These are phyloP conservation scores for Amiota mariae DNA, from an alignment of 2,888 invertebrate genomes.

Conservation along the genomic window DNA sequence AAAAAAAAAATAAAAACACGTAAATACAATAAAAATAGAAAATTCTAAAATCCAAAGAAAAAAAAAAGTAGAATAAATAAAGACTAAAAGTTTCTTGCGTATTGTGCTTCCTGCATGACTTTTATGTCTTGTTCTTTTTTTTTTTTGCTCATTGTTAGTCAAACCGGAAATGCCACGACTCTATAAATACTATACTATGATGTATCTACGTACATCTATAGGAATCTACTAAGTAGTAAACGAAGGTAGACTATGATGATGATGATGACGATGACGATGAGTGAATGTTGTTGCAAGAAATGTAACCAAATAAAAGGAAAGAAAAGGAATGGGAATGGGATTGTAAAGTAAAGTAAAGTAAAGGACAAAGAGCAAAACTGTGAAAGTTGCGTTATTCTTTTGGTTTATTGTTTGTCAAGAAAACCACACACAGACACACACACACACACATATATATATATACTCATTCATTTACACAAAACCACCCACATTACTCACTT, in stretches of 20 bases:
- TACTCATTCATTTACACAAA: too few species aligned
- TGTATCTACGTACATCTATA: too few species aligned
- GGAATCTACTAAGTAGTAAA: too few species aligned
- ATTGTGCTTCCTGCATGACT: not conserved
- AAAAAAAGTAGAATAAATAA: too few species aligned
- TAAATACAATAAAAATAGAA: not conserved
- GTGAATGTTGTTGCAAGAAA: too few species aligned
- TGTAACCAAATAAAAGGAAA: too few species aligned
- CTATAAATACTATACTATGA: constrained; percentile 35
- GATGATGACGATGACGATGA: too few species aligned
- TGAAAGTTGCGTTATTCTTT: constrained; percentile 27
- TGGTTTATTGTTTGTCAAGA: too few species aligned
- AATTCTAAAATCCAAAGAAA: constrained; percentile 15
- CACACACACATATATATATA: too few species aligned
- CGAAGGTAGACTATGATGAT: not conserved
- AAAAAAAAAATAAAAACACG: not conserved
- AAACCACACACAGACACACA: too few species aligned
- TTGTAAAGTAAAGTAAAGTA: not conserved
- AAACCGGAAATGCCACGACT: constrained; percentile 59
- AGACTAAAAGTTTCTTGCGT: not conserved
- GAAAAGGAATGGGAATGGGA: too few species aligned
- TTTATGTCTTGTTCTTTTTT: not conserved
- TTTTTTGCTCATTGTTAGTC: constrained; percentile 54
- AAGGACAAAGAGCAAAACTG: constrained; percentile 5
- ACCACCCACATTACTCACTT: too few species aligned